Base-by-base conservation (phyloP, 2,113 vertebrate genomes). In the Alosa alosa region DNA sequence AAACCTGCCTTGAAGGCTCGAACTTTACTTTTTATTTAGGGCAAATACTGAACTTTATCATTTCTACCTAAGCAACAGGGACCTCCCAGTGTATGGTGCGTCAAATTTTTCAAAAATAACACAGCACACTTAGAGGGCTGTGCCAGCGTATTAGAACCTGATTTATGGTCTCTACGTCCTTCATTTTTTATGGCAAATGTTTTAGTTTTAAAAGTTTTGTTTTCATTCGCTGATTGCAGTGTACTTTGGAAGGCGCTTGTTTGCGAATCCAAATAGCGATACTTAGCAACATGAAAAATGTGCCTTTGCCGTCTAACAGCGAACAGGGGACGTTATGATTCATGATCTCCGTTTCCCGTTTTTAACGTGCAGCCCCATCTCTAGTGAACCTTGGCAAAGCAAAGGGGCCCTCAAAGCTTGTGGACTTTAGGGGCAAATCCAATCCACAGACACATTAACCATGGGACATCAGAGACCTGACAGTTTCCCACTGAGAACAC, bases 221-320 rank as follows among this genome's bases (percentile, higher is more conserved):
- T 91, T 88, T 89, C 82, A 64, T 85, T 91, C 25, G 41, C 84
- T 93, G 90, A 93, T 92, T 94, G 85, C 87, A 89, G 90, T 92
- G 92, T 93, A 84, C 86, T 85, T 91, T 92, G 90, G 87, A 92
- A 86, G 86, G 25, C 85, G 86, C 86, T 89, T 86, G 85, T 87
- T 90, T 86, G 75, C 57, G 84, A 85, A 88, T 83, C 84, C 72
- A 84, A 46, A 82, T 82, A 78, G 75, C 83, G 44, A 47, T 81
- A 60, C 60, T 46, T 72, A 87, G 82, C 47, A 17, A 49, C 25
- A 83, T 83, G 84, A 88, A 75, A 84, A 90, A 91, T 88, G 68
- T 49, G 85, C 72, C 49, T 83, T 60, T 91, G 22, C 68, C 82
- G 86, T 6, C 46, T 57, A 87, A 90, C 88, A 84, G 84, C 84